Evolutionary conservation across 2,113 vertebrate species (phyloP).

Genomic region (Nanorana parkeri): DNA sequence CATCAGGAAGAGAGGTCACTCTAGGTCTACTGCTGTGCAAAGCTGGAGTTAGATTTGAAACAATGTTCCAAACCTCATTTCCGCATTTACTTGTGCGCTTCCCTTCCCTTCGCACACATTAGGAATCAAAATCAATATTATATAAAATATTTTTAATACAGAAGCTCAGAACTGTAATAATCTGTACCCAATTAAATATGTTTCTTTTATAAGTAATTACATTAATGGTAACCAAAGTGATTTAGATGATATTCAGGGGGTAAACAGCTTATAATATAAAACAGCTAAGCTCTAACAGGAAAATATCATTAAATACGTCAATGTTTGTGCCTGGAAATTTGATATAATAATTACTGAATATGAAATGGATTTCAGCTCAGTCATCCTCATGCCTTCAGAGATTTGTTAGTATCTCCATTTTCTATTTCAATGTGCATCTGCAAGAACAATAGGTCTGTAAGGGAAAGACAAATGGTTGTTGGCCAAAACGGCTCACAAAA

Average conservation of each 20-base stretch:
- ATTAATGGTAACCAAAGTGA: not conserved
- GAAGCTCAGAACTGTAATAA: not conserved
- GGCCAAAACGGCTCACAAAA: no score
- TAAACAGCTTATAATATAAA: not conserved
- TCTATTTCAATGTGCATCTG: no score
- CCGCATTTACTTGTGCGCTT: slow-evolving; percentile 12
- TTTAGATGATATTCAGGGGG: not conserved
- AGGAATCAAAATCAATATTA: not conserved
- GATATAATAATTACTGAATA: not conserved
- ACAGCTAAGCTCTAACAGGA: not conserved
- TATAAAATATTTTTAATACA: not conserved
- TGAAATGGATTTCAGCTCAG: not conserved
- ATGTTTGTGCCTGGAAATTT: not conserved
- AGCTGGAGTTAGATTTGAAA: not conserved
- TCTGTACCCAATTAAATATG: slow-evolving; percentile 6
- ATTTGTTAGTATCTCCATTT: no score
- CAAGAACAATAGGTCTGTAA: no score
- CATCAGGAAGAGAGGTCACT: slow-evolving; percentile 27
- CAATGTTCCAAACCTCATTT: slow-evolving; percentile 10
- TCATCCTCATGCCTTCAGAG: no score
- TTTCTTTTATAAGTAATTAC: not conserved
- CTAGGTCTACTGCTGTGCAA: slow-evolving; percentile 10
- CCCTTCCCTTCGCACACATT: slow-evolving; percentile 13
- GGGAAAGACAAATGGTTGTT: no score
- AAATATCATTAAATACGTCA: no score